Evolutionary conservation across 2,888 invertebrate genomes (phyloP), one percentile per base, ranked within the genome.

Genomic region (Tinea pellionella): DNA sequence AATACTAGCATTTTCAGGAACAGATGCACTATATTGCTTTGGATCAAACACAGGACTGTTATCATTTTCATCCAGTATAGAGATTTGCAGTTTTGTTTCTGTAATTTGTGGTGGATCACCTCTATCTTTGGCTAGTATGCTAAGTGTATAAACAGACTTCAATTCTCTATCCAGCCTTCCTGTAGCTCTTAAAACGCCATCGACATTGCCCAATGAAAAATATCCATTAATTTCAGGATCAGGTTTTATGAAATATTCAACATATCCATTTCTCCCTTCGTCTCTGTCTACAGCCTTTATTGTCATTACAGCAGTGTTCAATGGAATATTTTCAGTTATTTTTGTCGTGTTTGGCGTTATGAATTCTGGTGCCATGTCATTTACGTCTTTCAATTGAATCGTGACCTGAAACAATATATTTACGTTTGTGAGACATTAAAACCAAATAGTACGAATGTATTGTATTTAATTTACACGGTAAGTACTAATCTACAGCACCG

Each of bases 1-100:
- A 66, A 97, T 95, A 65, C 94, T 94, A n/a, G 96, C 95, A 78
- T 97, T 96, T 85, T 98, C 98, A 0, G 95, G 94, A 30, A 97
- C 93, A 1, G 94, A 93, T 0, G 96, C 95, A 63, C 95, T 95
- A 74, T 96, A 97, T 73, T 96, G 95, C 70, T 94, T 93, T 0
- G 95, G 95, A 74, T 96, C 94, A 75, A 96, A 96, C 2, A 94
- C 91, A 0, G 96, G 96, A 63, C 94, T 93, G 72, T 96, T 96
- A 74, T 96, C 96, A 77, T 96, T 96, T 77, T 95, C 95, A 75
- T 96, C 96, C 59, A 95, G 83, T 63, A 97, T 91, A 66, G 90
- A 89, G 24, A 97, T 92, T 61, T 88, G 81, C 29, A 97, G 89
- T 67, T 90, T 89, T 2, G 91, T 90, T 64, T 91, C 90, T 0